Evolutionary conservation across 2,888 invertebrate species (phyloP), one percentile per base, ranked within the genome.

Genomic region (Nematopogon swammerdamellus): DNA sequence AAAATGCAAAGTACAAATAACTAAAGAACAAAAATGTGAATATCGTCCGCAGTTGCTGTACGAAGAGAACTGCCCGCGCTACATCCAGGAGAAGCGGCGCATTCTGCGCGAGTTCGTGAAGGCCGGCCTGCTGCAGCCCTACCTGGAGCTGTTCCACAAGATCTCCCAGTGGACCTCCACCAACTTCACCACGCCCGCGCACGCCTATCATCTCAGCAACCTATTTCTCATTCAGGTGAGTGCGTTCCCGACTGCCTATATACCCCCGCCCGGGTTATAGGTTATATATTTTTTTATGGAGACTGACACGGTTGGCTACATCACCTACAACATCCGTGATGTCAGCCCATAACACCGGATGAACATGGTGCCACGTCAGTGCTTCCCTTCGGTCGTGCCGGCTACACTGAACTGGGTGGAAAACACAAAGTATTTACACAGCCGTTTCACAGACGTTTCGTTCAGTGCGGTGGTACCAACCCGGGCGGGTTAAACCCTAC

Each of bases 141-240:
- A 80, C 54, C 66, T 64, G 51, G 77, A 80, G 49, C 56, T 80
- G 1, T 77, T 80, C 48, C 65, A 72, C 54, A 72, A 72, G 57
- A 72, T 80, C 44, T 70, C 77, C 11, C 69, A 72, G 53, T 67
- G 77, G 65, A 80, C 80, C 2, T 74, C 68, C 50, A 73, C 72
- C 1, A 79, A 80, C 58, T 77, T 80, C 57, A 77, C 75, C 54
- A 72, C 76, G 48, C 75, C 79, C 0, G 70, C 75, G 55, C 76
- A 80, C 47, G 80, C 79, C 18, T 74, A 70, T 54, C 63, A 70
- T 59, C 60, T 80, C 44, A 72, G 70, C 58, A 79, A 80, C 60
- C 64, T 80, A 59, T 74, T 80, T 55, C 57, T 72, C 19, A 77
- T 79, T 62, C 80, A 80, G 72, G 80, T 79, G 54, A 49, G 20